Evolutionary conservation across 2,113 vertebrate species (phyloP), one percentile per base, ranked within the genome.

Genomic region (Climacteris rufus): DNA sequence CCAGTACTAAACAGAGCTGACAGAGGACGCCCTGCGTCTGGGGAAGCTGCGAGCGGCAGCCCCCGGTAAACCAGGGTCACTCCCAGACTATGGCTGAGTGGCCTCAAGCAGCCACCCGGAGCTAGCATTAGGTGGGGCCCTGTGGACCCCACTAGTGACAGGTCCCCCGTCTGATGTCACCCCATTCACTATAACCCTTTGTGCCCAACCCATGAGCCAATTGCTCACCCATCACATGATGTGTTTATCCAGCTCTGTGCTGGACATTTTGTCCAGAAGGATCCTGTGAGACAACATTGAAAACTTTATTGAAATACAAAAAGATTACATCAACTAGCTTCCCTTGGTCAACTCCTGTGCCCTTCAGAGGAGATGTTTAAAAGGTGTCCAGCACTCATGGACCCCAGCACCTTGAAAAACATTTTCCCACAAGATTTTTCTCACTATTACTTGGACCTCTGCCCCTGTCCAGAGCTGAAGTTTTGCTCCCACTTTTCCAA

Each of bases 121-220:
- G n/a, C n/a, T n/a, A n/a, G n/a, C n/a, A n/a, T n/a, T n/a, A n/a
- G n/a, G n/a, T n/a, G n/a, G n/a, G n/a, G n/a, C n/a, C 27, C 45
- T 60, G 33, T 33, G 45, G 18, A 68, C 18, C 22, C 37, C 27
- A 17, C 1, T 27, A 31, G 37, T 59, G 83, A 45, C 37, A 60
- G 53, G 12, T 59, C 6, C 61, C 31, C 44, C 57, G 44, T 37
- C 53, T 69, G 83, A 45, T 69, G 37, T 69, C 16, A 37, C 33
- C 33, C 17, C 37, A 33, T 15, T 22, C 63, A 10, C 37, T 52
- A 6, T 44, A 21, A 44, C 33, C 53, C 37, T 25, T 21, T 37
- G 37, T 68, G 37, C 17, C 61, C 8, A 5, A 17, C 13, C 30
- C 3, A 0, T 49, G 60, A 40, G 3, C 40, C 6, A 33, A 11